Base-by-base conservation (phyloP, 2,113 vertebrate species). In the Oryzias melastigma region DNA sequence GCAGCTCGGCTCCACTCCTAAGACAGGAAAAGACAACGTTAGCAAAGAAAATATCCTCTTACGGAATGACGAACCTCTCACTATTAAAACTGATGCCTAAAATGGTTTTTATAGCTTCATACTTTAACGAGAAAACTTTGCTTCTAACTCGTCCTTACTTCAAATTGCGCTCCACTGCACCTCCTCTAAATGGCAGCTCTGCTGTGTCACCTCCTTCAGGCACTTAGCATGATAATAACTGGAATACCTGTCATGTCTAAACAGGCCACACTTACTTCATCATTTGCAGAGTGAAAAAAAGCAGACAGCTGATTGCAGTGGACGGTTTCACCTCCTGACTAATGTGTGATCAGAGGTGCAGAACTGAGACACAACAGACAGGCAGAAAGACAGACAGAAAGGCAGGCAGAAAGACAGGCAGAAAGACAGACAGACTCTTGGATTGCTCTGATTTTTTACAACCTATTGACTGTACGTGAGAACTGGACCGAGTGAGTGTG, bases 1-100 rank as follows among this genome's bases (percentile, higher is more conserved):
- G 68, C 15, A 41, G 44, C 60, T 57, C 41, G 2, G 18, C 1
- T 62, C 17, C 8, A 57, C 72, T 84, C 68, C 80, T 85, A 58
- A 7, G 80, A 51, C 62, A 66, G 8, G 45, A 40, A 52, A 69
- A 8, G 0, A 47, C 19, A 5, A 27, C 5, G 22, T 22, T 22
- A 22, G 22, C 22, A 3, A 22, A 22, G 22, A 22, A 22, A 22
- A 22, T 22, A 22, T 22, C 22, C 22, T 2, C 22, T 22, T 22
- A 22, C 22, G 22, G 22, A 2, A 22, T 22, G 22, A 22, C 22
- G 22, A 22, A 22, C 22, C 6, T 29, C 7, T 29, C 1, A 29
- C 27, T 0, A 29, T 7, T 29, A 29, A 29, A 29, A 29, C 27
- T 7, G 7, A 29, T 5, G 7, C 7, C 27, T 7, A 7, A 29